Percentiles rank a stretch among this genome's conserved stretches.
These are phyloP conservation scores for Metacarcinus magister DNA, from an alignment of 2,888 invertebrate species.

Conservation along the genomic window DNA sequence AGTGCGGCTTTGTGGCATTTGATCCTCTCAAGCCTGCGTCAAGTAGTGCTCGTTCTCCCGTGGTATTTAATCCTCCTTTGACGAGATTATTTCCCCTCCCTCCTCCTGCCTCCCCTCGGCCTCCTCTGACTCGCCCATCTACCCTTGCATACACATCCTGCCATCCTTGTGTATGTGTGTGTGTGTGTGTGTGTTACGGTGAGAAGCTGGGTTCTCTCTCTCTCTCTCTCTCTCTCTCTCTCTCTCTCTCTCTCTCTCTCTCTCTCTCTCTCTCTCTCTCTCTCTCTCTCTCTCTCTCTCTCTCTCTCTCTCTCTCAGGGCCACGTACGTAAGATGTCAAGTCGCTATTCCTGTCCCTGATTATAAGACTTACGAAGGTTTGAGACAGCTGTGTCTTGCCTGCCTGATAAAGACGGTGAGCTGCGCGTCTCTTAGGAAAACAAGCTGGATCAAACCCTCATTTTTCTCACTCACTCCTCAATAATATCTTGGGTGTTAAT, in stretches of 20 bases:
- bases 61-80: slow-evolving; percentile 45
- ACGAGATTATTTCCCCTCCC: slow-evolving; percentile 35
- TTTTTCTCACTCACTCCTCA: background rate
- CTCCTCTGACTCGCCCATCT: background rate
- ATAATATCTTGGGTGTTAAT: background rate
- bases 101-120: slow-evolving; percentile 7
- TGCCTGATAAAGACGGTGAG: background rate
- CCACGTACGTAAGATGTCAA: too few relatives aligned
- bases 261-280: slow-evolving; percentile 17
- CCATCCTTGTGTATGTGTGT: background rate
- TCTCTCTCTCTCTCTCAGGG: too few relatives aligned
- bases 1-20: slow-evolving; percentile 16
- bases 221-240: background rate
- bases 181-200: background rate
- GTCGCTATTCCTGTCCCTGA: too few relatives aligned
- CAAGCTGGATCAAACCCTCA: background rate
- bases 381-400: background rate
- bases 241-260: slow-evolving; percentile 26
- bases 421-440: background rate
- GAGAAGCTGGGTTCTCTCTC: background rate
- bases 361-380: too few relatives aligned
- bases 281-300: background rate
- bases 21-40: slow-evolving; percentile 7
- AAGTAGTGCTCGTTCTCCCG: slow-evolving; percentile 27
- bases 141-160: background rate